phyloP scores from a whole-genome alignment of 2,888 invertebrate genomes.

The Macaria notata region DNA sequence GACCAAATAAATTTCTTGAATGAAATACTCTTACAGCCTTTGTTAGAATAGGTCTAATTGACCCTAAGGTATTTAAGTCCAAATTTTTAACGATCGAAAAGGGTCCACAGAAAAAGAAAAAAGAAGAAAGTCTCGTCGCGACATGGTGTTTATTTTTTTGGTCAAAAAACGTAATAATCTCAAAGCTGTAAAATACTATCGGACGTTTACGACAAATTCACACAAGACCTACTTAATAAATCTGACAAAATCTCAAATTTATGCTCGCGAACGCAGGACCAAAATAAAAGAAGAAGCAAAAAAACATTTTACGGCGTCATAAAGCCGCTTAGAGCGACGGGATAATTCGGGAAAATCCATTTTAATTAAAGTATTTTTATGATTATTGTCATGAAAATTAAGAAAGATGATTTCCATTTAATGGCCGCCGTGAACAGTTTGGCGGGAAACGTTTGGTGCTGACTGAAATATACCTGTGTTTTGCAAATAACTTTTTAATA shows the following conservation, averaged over 20 bases:
- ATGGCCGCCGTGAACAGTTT: constrained; percentile 26
- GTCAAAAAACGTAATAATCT: constrained; percentile 64
- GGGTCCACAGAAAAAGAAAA: constrained; percentile 46
- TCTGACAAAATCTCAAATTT: constrained; percentile 76
- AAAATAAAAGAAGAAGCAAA: constrained; percentile 43
- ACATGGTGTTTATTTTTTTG: constrained; percentile 57
- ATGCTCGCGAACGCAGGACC: constrained; percentile 60
- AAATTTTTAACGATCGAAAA: constrained; percentile 57
- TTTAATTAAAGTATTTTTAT: constrained; percentile 67
- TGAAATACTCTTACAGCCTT: constrained; percentile 29
- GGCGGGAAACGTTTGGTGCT: constrained; percentile 21
- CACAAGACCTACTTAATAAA: constrained; percentile 76
- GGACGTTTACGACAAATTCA: constrained; percentile 78
- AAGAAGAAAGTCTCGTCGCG: constrained; percentile 36
- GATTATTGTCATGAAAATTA: constrained; percentile 47
- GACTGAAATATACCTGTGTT: constrained; percentile 8
- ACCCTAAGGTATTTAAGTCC: constrained; percentile 30
- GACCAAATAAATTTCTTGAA: constrained; percentile 28
- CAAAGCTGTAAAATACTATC: constrained; percentile 69
- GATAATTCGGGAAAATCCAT: constrained; percentile 64
- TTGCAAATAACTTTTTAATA: constrained; percentile 1
- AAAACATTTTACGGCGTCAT: constrained; percentile 57
- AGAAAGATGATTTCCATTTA: constrained; percentile 44
- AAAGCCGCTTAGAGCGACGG: constrained; percentile 60
- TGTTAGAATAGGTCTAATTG: constrained; percentile 37